Conservation (phyloP, 2,113 vertebrate species). For the Zapornia atra region DNA sequence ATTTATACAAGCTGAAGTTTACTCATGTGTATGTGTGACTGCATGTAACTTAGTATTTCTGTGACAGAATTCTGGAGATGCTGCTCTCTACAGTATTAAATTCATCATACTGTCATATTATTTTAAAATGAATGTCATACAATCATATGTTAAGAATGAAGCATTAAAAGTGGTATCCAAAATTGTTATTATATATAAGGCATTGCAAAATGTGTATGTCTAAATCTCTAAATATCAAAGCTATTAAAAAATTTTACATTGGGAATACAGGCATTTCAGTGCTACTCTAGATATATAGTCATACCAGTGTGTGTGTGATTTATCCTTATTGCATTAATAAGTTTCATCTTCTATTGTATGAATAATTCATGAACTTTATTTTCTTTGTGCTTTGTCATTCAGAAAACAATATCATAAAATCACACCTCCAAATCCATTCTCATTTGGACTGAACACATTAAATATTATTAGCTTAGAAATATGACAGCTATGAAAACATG, state of each 20-base stretch:
- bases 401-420: conserved; percentile 15
- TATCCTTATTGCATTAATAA: background rate
- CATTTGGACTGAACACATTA: background rate
- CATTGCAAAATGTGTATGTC: background rate
- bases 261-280: background rate
- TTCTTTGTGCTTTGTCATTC: background rate
- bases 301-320: background rate
- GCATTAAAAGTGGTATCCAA: background rate
- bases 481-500: background rate
- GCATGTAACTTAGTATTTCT: background rate
- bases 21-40: background rate
- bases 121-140: background rate
- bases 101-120: background rate
- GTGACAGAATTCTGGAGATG: background rate
- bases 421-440: background rate
- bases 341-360: background rate
- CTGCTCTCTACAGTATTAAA: background rate
- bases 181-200: background rate
- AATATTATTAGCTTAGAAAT: conserved; percentile 1
- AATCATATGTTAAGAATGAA: background rate
- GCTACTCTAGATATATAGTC: background rate
- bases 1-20: background rate
- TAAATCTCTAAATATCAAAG: background rate
- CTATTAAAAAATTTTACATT: background rate
- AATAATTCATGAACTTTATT: conserved; percentile 11